These are phyloP conservation scores for Oostethus manadensis DNA, from an alignment of 2,113 vertebrate species.

Conservation along the genomic window DNA sequence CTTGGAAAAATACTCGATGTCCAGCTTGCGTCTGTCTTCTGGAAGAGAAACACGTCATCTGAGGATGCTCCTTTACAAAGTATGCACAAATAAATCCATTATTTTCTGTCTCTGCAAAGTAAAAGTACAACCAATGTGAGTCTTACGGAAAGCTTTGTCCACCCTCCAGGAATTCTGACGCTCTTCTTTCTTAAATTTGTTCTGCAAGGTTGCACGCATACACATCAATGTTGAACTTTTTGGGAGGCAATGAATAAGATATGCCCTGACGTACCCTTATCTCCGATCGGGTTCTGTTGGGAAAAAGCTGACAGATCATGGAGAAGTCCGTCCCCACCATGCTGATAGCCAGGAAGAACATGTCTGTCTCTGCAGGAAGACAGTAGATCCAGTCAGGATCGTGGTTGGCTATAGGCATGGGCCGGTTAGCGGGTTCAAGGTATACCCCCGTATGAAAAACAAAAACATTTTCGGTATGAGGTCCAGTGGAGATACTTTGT, in stretches of 20 bases:
- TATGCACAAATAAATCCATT: no score
- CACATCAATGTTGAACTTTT: background rate
- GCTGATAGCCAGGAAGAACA: conserved; percentile 98
- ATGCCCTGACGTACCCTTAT: conserved; percentile 81
- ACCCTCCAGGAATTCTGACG: conserved; percentile 88
- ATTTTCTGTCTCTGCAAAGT: no score
- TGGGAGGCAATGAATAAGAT: background rate
- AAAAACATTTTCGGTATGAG: no score
- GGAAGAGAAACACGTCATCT: conserved; percentile 5
- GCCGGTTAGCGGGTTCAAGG: background rate
- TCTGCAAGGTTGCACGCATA: conserved; percentile 66
- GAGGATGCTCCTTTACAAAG: no score
- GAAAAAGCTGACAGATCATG: conserved; percentile 94
- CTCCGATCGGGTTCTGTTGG: conserved; percentile 87
- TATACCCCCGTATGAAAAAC: no score
- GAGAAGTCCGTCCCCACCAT: conserved; percentile 99
- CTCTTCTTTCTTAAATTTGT: conserved; percentile 98
- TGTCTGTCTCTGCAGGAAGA: conserved; percentile 85
- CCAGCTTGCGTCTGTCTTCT: conserved; percentile 88
- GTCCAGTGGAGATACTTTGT: no score
- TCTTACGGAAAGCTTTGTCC: conserved; percentile 96
- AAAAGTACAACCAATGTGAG: background rate
- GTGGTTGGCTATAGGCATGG: background rate
- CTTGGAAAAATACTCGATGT: conserved; percentile 87
- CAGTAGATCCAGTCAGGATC: background rate